A percentile compares a stretch with the other conserved stretches of the same genome.
These are phyloP conservation scores for Corvus hawaiiensis DNA, from an alignment of 2,113 vertebrate species.

Conservation along the genomic window DNA sequence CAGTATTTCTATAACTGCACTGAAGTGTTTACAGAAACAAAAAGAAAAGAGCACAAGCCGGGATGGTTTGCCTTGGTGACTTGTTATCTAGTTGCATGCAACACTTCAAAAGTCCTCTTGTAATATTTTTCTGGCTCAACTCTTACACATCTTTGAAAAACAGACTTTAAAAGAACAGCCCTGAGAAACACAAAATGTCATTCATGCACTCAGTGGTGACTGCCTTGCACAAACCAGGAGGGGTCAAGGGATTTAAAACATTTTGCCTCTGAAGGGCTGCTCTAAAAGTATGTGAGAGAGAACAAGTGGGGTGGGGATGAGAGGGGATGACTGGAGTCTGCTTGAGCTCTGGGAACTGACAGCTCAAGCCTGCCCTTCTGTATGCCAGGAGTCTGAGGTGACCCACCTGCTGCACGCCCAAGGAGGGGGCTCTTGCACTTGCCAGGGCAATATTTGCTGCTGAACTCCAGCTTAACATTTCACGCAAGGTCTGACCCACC, in stretches of 20 bases:
- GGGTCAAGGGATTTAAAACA: neutral
- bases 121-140: neutral
- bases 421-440: rapidly evolving
- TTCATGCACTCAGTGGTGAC: neutral
- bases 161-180: neutral
- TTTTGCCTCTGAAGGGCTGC: neutral
- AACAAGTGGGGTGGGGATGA: neutral
- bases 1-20: neutral
- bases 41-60: neutral
- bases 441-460: neutral
- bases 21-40: neutral
- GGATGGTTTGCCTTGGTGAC: neutral
- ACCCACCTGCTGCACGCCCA: neutral
- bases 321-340: neutral
- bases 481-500: neutral
- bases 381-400: neutral
- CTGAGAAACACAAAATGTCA: neutral
- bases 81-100: neutral
- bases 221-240: neutral
- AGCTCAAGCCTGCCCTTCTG: neutral
- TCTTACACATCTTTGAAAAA: rapidly evolving
- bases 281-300: neutral
- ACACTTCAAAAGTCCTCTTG: neutral
- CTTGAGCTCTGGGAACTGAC: neutral
- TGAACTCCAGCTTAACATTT: neutral